Evolutionary conservation across 23 tunicate species (phyloP), one percentile per base, ranked within the genome.

Genomic region (Trididemnum clinides): DNA sequence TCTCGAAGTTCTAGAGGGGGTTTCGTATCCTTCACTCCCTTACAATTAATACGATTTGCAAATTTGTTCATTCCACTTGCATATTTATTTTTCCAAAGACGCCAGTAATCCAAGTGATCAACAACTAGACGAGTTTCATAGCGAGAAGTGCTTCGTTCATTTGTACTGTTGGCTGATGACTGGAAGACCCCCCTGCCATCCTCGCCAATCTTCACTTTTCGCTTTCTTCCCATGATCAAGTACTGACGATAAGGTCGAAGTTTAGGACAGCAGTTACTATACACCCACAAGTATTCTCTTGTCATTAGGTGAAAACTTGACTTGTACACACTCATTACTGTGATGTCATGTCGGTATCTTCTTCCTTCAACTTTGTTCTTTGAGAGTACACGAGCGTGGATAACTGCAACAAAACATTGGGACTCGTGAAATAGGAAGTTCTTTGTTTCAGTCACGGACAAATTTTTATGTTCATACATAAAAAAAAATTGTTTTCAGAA

Each of bases 81-180:
- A 90, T 88, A 88, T 33, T 78, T 77, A 44, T 72, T 72, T 72
- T 93, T 88, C 98, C 98, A 93, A 19, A 64, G 62, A 28, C 64
- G 85, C 98, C 98, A 93, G 77, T 82, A 93, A 70, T 93, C 98
- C 85, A 85, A 66, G 70, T 93, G 73, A 44, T 93, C 92, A 62
- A 93, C 92, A 35, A 93, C 85, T 21, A 93, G 83, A 33, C 98
- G 71, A 19, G 93, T 88, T 57, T 93, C 90, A 64, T 1, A 93
- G 18, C 74, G 50, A 28, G 58, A 10, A 39, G 18, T 22, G 10
- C 33, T 28, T 7, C 78, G 25, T 2, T 25, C 23, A 25, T 38
- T 21, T 49, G 81, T 77, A 6, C 26, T 25, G 84, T 77, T 77
- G 18, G 29, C 33, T 1, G 23, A n/a, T n/a, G 51, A 39, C 33